Base-by-base conservation (phyloP, 1,140 invertebrate species). In the Heliothis subflexa region DNA sequence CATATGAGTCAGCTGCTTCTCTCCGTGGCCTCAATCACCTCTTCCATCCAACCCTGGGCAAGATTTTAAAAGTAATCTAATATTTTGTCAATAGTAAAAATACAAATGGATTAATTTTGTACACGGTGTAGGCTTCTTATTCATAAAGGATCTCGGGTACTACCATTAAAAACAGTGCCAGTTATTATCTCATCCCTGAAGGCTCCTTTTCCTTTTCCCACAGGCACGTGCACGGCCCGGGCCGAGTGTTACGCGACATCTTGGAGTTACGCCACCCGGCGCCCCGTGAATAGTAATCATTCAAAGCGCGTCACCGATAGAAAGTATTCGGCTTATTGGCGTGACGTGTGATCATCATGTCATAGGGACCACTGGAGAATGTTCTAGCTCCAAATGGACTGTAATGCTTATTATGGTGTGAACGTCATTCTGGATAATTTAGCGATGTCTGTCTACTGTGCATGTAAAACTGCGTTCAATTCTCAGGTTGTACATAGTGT, bases 281-380 rank as follows among this genome's bases (percentile, higher is more conserved):
- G 61, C 61, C 61, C n/a, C 14, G 11, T n/a, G 61, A 9, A 64
- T 64, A 45, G 33, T 16, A 47, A 64, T 64, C 61, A 64, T 45
- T 64, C 61, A 64, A 18, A 47, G 40, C 61, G 61, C 61, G 61
- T 64, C 61, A 45, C 40, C 13, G 16, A 33, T 64, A 64, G 61
- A 64, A 64, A 64, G 61, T 64, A 13, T 47, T n/a, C 33, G 13
- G 28, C 7, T n/a, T 57, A 33, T 33, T 33, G 33, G 3, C 33
- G 33, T 33, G 21, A 57, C 25, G 55, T 28, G 21, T 33, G n/a
- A 25, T 57, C 25, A 57, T 11, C 55, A 57, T 57, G 55, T 57
- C 12, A 4, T 21, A 13, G 7, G 7, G 55, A 57, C 11, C 13
- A 10, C 52, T 54, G 11, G 10, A 57, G 55, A 57, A 57, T 57